Base-by-base conservation (phyloP, 2,797 vertebrate genomes). In the Antrozous pallidus region DNA sequence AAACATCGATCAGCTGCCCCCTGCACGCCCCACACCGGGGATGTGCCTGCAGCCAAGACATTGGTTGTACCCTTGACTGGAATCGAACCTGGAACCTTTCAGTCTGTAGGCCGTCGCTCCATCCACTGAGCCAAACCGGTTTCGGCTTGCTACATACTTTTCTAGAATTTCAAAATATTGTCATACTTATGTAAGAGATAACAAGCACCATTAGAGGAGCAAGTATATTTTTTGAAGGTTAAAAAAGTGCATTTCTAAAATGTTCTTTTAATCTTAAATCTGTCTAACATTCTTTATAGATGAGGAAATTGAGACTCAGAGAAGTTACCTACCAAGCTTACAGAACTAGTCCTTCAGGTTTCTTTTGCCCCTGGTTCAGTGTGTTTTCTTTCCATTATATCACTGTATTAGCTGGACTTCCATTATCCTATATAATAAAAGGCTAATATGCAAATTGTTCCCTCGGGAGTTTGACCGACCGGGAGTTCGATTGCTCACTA, bases 211-310 rank as follows among this genome's bases (percentile, higher is more conserved):
- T 92, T 90, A 94, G 22, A 73, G 58, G 74, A 74, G 40, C 33
- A 94, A 87, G 73, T 93, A 10, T 33, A 51, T 93, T 88, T 92
- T 95, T 36, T 89, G 56, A 82, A 85, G 56, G n/a, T 65, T 87
- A 94, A 33, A 90, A 90, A 94, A 89, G 71, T 85, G n/a, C 13
- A 80, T 56, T 77, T 88, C 22, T 93, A 70, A 91, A 94, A 63
- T 77, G 61, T 38, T 91, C 81, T 94, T 40, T 91, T 70, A 65
- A 26, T 77, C 33, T 88, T 58, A 88, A 84, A 69, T 92, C 26
- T 88, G 61, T 74, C 51, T 80, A 75, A 36, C 80, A 71, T 70
- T 84, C 45, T 61, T 88, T 56, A 45, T 81, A 78, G 56, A 56
- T 70, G 81, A 86, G 36, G 70, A 93, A 86, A 74, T 26, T 81